phyloP scores from a whole-genome alignment of 1,140 invertebrate species.

The Carposina sasakii region DNA sequence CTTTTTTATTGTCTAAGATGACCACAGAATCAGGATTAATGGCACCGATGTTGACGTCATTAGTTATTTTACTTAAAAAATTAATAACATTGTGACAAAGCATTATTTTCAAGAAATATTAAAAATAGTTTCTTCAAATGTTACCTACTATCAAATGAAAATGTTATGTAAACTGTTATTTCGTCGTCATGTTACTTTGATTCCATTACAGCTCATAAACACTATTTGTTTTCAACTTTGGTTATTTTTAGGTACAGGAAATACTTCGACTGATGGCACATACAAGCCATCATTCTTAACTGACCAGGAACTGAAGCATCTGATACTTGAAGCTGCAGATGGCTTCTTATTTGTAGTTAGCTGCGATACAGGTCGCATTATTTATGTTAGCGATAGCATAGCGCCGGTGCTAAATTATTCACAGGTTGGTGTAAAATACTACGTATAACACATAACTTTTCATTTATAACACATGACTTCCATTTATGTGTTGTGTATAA shows the following conservation, averaged over 20 bases:
- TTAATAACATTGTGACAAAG: no score
- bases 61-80: no score
- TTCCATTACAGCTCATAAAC: no score
- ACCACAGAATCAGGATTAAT: no score
- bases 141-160: no score
- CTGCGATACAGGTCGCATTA: constrained; percentile 96
- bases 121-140: no score
- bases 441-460: background rate
- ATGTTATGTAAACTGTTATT: no score
- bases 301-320: constrained; percentile 98
- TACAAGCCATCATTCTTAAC: constrained; percentile 99
- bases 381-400: constrained; percentile 99
- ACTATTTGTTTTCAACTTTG: no score
- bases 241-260: constrained; percentile 90
- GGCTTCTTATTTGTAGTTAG: constrained; percentile 99
- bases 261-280: constrained; percentile 93
- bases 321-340: constrained; percentile 99
- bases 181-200: no score
- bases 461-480: background rate
- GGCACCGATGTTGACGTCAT: no score
- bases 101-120: no score
- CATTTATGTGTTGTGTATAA: constrained; percentile 20
- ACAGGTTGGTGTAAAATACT: constrained; percentile 72
- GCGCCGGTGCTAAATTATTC: constrained; percentile 97
- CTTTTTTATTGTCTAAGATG: no score